Conservation (phyloP, 2,888 invertebrate species). For the Ditylenchus weischeri region DNA sequence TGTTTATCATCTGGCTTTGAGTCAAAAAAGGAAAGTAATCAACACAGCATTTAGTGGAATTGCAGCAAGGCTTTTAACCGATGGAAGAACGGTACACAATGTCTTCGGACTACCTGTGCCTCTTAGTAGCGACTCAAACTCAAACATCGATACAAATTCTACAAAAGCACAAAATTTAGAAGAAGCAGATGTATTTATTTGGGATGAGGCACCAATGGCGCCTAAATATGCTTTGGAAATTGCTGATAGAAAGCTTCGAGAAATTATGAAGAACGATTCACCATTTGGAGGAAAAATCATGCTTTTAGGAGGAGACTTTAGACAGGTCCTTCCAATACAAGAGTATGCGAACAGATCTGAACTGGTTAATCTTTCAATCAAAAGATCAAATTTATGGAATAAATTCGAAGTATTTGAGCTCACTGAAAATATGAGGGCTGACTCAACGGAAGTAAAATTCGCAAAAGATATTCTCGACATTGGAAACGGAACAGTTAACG, state of each 20-base stretch:
- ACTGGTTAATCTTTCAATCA: too few species aligned
- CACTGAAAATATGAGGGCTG: slow-evolving; percentile 31
- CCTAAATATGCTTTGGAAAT: slow-evolving; percentile 24
- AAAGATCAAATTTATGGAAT: slow-evolving; percentile 17
- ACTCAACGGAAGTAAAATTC: slow-evolving; percentile 24
- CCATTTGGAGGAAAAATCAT: slow-evolving; percentile 34
- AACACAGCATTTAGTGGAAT: too few species aligned
- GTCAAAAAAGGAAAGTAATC: too few species aligned
- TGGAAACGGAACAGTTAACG: too few species aligned
- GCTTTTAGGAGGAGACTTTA: slow-evolving; percentile 9
- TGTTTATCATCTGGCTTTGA: too few species aligned
- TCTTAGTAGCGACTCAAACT: slow-evolving; percentile 24
- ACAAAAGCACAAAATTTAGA: background rate
- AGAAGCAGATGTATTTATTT: slow-evolving; percentile 22
- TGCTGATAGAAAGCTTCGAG: slow-evolving; percentile 19
- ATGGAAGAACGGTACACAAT: too few species aligned
- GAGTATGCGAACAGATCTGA: background rate
- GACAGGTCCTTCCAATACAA: slow-evolving; percentile 29
- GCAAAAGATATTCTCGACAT: slow-evolving; percentile 15
- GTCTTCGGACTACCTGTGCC: too few species aligned
- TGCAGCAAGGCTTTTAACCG: too few species aligned
- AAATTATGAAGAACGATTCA: slow-evolving; percentile 19
- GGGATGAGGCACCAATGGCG: slow-evolving; percentile 34
- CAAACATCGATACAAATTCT: background rate
- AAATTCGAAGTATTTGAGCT: slow-evolving; percentile 25